Evolutionary conservation across 2,113 vertebrate species (phyloP).

Genomic region (Pontoporia blainvillei): DNA sequence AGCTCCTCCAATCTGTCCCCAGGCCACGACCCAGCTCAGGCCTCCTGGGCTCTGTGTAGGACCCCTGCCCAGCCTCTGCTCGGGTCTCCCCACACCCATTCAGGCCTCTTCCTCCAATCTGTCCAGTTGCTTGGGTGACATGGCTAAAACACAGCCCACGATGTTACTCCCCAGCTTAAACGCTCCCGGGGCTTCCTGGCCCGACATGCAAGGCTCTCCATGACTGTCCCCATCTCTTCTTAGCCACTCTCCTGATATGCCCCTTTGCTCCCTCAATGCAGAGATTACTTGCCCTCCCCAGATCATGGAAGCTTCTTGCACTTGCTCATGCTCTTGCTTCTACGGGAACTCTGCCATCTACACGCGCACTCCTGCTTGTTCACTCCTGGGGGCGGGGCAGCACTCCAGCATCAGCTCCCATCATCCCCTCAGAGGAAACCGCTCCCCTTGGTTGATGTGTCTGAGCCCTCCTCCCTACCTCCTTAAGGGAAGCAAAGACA

Average conservation of each 20-base stretch:
- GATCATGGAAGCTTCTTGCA: background rate
- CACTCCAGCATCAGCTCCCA: background rate
- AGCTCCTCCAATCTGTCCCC: background rate
- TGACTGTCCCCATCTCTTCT: background rate
- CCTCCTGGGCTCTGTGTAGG: background rate
- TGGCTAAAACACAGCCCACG: background rate
- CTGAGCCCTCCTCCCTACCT: background rate
- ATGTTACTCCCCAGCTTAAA: background rate
- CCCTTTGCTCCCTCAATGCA: background rate
- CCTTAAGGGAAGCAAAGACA: background rate
- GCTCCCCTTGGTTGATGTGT: background rate
- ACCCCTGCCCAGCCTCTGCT: background rate
- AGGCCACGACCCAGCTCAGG: background rate
- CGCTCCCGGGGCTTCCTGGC: background rate
- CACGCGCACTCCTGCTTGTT: background rate
- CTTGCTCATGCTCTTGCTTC: background rate
- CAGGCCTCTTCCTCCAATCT: background rate
- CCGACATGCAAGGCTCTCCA: background rate
- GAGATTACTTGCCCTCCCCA: background rate
- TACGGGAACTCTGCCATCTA: background rate
- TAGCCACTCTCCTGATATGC: background rate
- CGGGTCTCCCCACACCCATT: background rate
- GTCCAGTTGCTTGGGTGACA: background rate
- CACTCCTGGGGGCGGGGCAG: no score
- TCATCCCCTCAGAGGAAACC: background rate